Evolutionary conservation across 2,888 invertebrate species (phyloP), one percentile per base, ranked within the genome.

Genomic region (Caenorhabditis japonica): DNA sequence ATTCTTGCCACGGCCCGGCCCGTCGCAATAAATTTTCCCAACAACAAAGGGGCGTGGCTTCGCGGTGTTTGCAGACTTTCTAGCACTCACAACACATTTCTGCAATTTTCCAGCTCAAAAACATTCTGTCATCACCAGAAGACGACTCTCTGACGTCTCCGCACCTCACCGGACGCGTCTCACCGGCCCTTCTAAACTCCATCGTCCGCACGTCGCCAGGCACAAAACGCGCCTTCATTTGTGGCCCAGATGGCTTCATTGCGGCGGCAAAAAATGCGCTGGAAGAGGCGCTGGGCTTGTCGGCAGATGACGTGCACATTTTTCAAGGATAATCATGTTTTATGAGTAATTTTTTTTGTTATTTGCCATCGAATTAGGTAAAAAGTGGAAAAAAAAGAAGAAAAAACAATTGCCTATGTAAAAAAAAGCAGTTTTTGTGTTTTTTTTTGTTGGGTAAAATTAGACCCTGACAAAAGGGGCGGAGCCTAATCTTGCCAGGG

Each of bases 201-300:
- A 47, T 69, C 12, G 36, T 56, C n/a, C 12, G 49, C 12, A 41
- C 33, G 33, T 39, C 61, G 15, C 39, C 47, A 2, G 58, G 25
- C 25, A 13, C 49, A 2, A 36, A 46, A 44, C 15, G 61, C 39
- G 68, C 69, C 5, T 74, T 74, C 52, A 59, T 74, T 46, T 74
- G 74, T 47, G 74, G 74, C 2, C 74, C 74, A 1, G 69, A 74
- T 27, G 74, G 74, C 5, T 74, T 74, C 39, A 53, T 59, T 30
- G 23, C 53, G 19, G 62, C 61, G 1, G 68, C 74, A 0, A 74
- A 74, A 39, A 71, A 47, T n/a, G 64, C 60, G 0, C 36, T 73
- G 12, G 73, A 73, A 15, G 49, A 13, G 34, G 15, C 41, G 4
- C 12, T 73, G 4, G 52, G 39, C n/a, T 34, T 73, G n/a, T 39